Percentiles rank a stretch among this genome's conserved stretches.
phyloP scores from a whole-genome alignment of 2,113 vertebrate genomes.

The Carassius carassius region DNA sequence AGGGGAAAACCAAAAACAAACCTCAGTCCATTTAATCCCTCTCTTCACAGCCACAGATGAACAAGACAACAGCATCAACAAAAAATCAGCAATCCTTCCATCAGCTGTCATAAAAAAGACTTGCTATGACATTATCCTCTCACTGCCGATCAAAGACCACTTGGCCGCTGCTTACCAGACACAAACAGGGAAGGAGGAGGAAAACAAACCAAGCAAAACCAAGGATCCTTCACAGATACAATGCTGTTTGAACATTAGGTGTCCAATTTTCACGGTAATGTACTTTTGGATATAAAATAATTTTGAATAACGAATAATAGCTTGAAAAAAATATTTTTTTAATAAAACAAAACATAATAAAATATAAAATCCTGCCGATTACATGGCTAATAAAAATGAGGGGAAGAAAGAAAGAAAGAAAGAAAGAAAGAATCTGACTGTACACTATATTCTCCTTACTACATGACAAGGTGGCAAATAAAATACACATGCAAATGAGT shows the following conservation, averaged over 20 bases:
- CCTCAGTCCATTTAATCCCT: constrained; percentile 41
- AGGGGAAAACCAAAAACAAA: constrained; percentile 40
- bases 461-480: neutral
- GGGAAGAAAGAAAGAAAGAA: too few relatives aligned
- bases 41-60: constrained; percentile 17
- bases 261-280: neutral
- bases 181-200: neutral
- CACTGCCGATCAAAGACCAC: constrained; percentile 10
- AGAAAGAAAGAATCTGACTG: neutral
- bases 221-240: neutral
- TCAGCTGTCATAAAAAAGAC: constrained; percentile 30
- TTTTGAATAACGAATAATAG: neutral
- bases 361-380: neutral
- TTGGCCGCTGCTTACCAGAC: neutral
- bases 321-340: too few relatives aligned
- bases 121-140: constrained; percentile 30
- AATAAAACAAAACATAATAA: neutral
- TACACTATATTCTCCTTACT: neutral
- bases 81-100: neutral
- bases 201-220: constrained; percentile 3
- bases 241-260: neutral
- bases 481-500: neutral
- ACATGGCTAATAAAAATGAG: neutral
- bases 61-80: constrained; percentile 38
- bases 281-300: neutral